phyloP scores from a whole-genome alignment of 2,888 invertebrate genomes.

The Andrena haemorrhoa region DNA sequence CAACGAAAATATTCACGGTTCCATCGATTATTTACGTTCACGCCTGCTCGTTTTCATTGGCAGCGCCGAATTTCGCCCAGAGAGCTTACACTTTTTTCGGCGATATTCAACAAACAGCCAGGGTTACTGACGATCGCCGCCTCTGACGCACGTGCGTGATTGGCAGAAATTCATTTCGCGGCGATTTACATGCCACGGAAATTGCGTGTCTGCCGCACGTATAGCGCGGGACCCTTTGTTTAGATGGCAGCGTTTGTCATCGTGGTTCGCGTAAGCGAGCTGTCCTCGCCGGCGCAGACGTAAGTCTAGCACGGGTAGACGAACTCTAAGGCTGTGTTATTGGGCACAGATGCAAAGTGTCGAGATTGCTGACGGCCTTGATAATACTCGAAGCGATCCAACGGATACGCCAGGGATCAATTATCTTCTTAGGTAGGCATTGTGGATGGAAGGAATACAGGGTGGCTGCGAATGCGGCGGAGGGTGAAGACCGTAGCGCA shows the following conservation, averaged over 20 bases:
- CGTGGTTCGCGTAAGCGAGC: conserved; percentile 62
- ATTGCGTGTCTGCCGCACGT: conserved; percentile 74
- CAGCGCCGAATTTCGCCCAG: background rate
- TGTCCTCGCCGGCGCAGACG: conserved; percentile 59
- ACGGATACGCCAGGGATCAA: conserved; percentile 17
- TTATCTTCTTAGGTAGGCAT: conserved; percentile 26
- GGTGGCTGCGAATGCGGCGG: background rate
- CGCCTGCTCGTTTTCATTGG: conserved; percentile 2
- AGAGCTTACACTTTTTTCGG: conserved; percentile 36
- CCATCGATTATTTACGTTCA: conserved; percentile 21
- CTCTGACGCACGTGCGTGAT: conserved; percentile 71
- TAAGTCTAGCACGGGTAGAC: conserved; percentile 51
- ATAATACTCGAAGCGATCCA: conserved; percentile 70
- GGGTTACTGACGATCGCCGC: conserved; percentile 41
- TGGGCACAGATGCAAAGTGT: conserved; percentile 78
- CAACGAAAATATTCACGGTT: conserved; percentile 3
- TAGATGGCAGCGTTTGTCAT: conserved; percentile 76
- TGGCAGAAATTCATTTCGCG: conserved; percentile 80
- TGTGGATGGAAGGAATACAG: background rate
- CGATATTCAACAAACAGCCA: conserved; percentile 14
- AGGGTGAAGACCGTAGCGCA: background rate
- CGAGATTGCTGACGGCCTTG: conserved; percentile 76
- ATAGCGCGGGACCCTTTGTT: conserved; percentile 73
- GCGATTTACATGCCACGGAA: conserved; percentile 76
- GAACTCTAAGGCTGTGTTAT: conserved; percentile 68